These are phyloP conservation scores for Delphinus delphis DNA, from an alignment of 2,113 vertebrate genomes.

Conservation along the genomic window DNA sequence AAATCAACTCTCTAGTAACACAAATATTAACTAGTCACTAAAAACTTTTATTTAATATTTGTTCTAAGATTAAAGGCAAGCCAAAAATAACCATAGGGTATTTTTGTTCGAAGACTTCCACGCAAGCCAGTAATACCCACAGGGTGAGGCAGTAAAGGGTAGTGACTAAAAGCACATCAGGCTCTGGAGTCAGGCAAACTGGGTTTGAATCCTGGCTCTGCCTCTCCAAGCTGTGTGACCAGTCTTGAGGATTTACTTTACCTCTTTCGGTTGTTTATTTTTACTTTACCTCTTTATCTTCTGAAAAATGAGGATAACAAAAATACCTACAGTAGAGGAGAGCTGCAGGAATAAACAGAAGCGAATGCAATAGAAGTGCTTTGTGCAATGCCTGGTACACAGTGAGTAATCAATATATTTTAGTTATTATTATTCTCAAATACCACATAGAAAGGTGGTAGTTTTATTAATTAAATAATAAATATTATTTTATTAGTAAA, in stretches of 20 bases:
- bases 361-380: not conserved
- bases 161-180: not conserved
- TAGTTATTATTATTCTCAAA: constrained; percentile 26
- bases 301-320: not conserved
- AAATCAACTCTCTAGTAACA: constrained; percentile 5
- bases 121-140: not conserved
- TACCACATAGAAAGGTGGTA: not conserved
- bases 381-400: not conserved
- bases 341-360: not conserved
- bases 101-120: constrained; percentile 39
- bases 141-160: not conserved
- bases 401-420: not conserved
- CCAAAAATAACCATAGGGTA: constrained; percentile 17
- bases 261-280: not conserved
- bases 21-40: constrained; percentile 4
- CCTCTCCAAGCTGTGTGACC: not conserved
- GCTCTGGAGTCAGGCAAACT: not conserved
- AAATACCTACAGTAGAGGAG: not conserved
- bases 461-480: too few relatives aligned
- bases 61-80: constrained; percentile 25
- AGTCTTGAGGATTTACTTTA: not conserved
- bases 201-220: not conserved
- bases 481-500: too few relatives aligned
- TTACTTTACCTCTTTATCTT: not conserved
- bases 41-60: not conserved